Conservation (phyloP, 2,113 vertebrate species). For the Puma concolor region DNA sequence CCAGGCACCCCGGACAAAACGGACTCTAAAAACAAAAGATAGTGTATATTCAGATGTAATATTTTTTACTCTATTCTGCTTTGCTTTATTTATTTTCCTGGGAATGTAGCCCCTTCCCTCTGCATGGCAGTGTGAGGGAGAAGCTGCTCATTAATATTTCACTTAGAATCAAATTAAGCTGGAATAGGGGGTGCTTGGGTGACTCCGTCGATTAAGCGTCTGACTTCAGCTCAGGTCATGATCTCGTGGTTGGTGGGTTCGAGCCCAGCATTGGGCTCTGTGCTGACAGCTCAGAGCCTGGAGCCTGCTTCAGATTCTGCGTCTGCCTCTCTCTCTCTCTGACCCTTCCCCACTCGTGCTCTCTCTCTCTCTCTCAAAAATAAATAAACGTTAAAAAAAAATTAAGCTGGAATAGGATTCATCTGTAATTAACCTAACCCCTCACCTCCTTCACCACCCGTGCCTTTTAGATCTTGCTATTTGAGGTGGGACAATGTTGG, state of each 20-base stretch:
- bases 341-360: no score
- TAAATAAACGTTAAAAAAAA: background rate
- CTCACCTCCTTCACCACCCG: background rate
- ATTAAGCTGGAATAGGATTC: background rate
- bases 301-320: no score
- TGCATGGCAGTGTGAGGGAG: background rate
- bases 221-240: no score
- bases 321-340: no score
- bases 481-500: background rate
- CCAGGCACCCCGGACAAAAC: no score
- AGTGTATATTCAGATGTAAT: background rate
- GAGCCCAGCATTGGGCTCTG: no score
- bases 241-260: no score
- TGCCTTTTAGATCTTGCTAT: background rate
- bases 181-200: background rate
- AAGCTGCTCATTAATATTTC: background rate
- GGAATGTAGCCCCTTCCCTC: background rate
- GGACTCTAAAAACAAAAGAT: background rate
- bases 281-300: no score
- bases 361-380: no score
- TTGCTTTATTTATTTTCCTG: background rate
- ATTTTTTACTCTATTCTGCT: background rate
- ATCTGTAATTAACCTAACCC: background rate
- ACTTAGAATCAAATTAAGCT: background rate
- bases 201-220: no score